phyloP scores from a whole-genome alignment of 2,888 invertebrate genomes.

The Odontothrips loti region DNA sequence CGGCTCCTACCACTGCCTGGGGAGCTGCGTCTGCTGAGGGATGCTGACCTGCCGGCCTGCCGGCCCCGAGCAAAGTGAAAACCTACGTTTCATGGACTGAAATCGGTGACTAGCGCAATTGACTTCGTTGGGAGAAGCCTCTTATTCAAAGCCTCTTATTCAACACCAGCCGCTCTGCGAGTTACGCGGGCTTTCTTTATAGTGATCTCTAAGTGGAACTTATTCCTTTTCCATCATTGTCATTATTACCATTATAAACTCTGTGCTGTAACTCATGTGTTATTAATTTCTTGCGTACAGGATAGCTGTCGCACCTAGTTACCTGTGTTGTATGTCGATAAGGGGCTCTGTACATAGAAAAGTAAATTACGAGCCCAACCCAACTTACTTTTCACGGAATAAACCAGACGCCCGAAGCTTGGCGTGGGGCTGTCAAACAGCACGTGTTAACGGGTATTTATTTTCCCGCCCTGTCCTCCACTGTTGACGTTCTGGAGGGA shows the following conservation, averaged over 20 bases:
- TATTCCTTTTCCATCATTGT: background rate
- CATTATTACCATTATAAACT: background rate
- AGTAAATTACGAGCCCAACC: background rate
- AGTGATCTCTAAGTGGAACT: background rate
- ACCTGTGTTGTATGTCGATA: background rate
- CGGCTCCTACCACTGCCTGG: slow-evolving; percentile 19
- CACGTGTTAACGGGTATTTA: background rate
- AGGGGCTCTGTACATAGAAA: background rate
- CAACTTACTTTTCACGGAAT: no score
- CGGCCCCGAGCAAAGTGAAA: background rate
- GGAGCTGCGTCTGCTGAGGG: slow-evolving; percentile 7
- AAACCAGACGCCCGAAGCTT: no score
- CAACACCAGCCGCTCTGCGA: background rate
- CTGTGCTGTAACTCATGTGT: background rate
- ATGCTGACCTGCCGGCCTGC: background rate
- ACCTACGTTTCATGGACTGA: no score
- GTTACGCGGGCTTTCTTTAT: background rate
- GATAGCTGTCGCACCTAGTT: no score
- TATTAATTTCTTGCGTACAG: background rate
- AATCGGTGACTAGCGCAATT: no score
- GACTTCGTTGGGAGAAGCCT: no score
- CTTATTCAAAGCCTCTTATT: no score
- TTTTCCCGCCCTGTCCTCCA: background rate
- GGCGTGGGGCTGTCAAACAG: no score
- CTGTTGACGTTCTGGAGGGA: background rate